phyloP scores from a whole-genome alignment of 2,797 vertebrate species.

The Nasua narica region DNA sequence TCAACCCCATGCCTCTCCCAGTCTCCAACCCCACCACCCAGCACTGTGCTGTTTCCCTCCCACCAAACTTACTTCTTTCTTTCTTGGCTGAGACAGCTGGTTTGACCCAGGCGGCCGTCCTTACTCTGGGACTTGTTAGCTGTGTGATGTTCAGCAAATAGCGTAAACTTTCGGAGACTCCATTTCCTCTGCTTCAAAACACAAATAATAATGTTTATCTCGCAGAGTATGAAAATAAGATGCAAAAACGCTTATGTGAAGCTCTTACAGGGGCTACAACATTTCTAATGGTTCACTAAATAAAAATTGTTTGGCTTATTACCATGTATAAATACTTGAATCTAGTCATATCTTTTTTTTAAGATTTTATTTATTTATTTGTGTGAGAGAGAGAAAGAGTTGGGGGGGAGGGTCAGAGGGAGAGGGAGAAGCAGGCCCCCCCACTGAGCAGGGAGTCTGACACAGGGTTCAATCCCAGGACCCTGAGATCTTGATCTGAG shows the following conservation, averaged over 20 bases:
- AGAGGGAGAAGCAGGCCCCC: background rate
- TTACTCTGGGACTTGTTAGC: background rate
- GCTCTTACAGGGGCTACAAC: background rate
- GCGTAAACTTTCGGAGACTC: background rate
- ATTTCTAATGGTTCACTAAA: background rate
- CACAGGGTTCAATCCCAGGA: background rate
- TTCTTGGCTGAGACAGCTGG: background rate
- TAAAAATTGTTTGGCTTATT: background rate
- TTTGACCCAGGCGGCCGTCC: background rate
- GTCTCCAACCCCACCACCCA: background rate
- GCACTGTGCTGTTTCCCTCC: background rate
- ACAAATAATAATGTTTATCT: background rate
- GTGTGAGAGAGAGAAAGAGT: no score
- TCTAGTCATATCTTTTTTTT: background rate
- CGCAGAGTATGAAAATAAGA: background rate
- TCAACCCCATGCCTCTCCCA: background rate
- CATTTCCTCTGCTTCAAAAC: background rate
- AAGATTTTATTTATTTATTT: background rate
- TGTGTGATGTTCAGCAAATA: background rate
- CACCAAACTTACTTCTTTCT: background rate
- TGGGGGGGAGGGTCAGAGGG: background rate
- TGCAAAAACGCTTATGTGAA: background rate
- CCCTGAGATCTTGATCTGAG: background rate
- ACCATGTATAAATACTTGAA: background rate
- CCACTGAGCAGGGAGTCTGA: background rate